Percentiles rank a stretch among this genome's conserved stretches.
These are phyloP conservation scores for Seriola rivoliana DNA, from an alignment of 2,113 vertebrate genomes.

Conservation along the genomic window DNA sequence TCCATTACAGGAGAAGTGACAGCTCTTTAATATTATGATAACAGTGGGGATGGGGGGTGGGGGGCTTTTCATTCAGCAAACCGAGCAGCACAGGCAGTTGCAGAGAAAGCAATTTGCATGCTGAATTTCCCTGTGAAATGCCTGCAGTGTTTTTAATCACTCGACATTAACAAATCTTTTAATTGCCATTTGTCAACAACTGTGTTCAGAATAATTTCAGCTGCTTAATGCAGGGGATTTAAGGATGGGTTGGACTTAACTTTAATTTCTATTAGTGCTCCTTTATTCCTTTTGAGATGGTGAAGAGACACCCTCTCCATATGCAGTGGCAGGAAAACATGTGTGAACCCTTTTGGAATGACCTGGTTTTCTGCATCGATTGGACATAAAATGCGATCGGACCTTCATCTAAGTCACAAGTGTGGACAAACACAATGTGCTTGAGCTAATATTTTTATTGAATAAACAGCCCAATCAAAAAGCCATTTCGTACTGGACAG, in stretches of 20 bases:
- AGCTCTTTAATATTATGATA: conserved; percentile 83
- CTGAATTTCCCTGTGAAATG: conserved; percentile 80
- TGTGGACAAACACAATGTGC: too few species aligned
- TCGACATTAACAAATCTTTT: conserved; percentile 85
- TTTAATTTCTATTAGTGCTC: conserved; percentile 67
- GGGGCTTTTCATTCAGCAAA: conserved; percentile 66
- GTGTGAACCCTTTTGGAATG: too few species aligned
- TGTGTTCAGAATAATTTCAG: conserved; percentile 77
- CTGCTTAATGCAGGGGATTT: conserved; percentile 67
- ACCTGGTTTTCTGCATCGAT: too few species aligned
- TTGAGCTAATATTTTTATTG: too few species aligned
- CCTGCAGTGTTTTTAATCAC: conserved; percentile 83
- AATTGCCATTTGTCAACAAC: conserved; percentile 85
- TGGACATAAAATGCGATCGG: too few species aligned
- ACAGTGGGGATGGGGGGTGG: conserved; percentile 55
- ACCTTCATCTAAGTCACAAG: too few species aligned
- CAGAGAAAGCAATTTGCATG: conserved; percentile 82
- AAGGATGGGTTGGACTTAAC: conserved; percentile 45
- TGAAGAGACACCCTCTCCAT: conserved; percentile 32
- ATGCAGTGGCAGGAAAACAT: too few species aligned
- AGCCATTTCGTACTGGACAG: too few species aligned
- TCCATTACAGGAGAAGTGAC: conserved; percentile 80
- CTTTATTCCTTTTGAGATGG: conserved; percentile 46
- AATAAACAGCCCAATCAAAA: too few species aligned
- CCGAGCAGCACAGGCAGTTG: conserved; percentile 63